Base-by-base conservation (phyloP, 2,888 invertebrate genomes). In the Gymnosoma rotundatum region DNA sequence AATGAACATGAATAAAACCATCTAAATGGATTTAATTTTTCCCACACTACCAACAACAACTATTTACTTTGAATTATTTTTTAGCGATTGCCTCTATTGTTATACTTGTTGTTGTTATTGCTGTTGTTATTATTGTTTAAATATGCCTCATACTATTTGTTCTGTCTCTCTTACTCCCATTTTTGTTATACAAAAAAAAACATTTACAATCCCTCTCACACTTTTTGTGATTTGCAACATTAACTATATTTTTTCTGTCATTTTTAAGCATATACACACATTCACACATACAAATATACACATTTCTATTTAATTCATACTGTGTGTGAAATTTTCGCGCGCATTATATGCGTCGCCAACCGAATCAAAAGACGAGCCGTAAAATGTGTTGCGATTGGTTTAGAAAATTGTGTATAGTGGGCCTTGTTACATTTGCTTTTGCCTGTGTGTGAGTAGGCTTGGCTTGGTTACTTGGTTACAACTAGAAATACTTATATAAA, bases 321-420 rank as follows among this genome's bases (percentile, higher is more conserved):
- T 79, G 60, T 56, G 50, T 72, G 78, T 73, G 61, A 56, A 45
- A 50, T 58, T 54, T 80, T 83, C 86, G 64, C 86, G 85, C 88
- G 86, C 87, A 87, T 86, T 87, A 84, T 84, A 84, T 84, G 84
- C 84, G 84, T 84, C 84, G 84, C 84, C 84, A 84, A 84, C 84
- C 84, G 84, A 84, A 84, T 78, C 81, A 84, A 78, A 81, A 84
- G 81, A 84, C 84, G 81, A 84, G 81, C 84, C 84, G 84, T 84
- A 84, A 81, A 84, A 84, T 84, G 84, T 84, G 81, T 81, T 90
- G 89, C 91, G 90, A 90, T 90, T 90, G 90, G 90, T 88, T 90
- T 90, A 90, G 91, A 91, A 90, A 90, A 89, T 89, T 88, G 81
- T 84, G 74, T 78, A 78, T 78, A 70, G 84, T 81, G 84, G 84